Base-by-base conservation (phyloP, 2,888 invertebrate genomes). In the Napeogenes inachia region DNA sequence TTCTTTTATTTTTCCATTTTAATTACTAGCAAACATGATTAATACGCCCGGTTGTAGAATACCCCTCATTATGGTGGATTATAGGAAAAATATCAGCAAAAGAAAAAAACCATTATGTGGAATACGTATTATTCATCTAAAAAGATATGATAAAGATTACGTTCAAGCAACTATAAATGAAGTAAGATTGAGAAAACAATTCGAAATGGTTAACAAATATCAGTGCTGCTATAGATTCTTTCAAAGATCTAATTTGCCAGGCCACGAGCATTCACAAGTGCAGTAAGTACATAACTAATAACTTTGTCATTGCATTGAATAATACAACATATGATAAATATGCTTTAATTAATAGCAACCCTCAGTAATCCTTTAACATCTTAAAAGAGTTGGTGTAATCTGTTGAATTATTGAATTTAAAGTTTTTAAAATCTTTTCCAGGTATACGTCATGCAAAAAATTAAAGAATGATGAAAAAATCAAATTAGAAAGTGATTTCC, bases 31-130 rank as follows among this genome's bases (percentile, higher is more conserved):
- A 13, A 70, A 72, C 56, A 73, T 82, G 73, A 67, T 89, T 55
- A 66, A 81, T 54, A 87, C 84, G 10, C 72, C 74, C 2, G 87
- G 87, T 2, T 88, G 89, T 66, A 75, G 80, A 75, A 88, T 89
- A 64, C 89, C 88, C 2, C 42, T 80, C 53, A 62, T 70, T 13
- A 68, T 77, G 66, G 67, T 85, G 5, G 62, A 78, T 38, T 87
- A 82, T 60, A 66, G 66, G 57, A 79, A 75, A 61, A 55, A 71
- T 53, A 68, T 62, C 60, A 70, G 68, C 45, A 58, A 50, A 33
- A 73, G 69, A 63, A 74, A 71, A 21, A 56, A 57, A 3, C 57
- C 64, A 4, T 71, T 68, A 0, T 89, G 89, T 69, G 86, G 84
- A 6, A 75, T 73, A 69, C 74, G 89, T 62, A 82, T 84, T 2